Evolutionary conservation across 2,888 invertebrate species (phyloP).

Genomic region (Brachycybe producta): DNA sequence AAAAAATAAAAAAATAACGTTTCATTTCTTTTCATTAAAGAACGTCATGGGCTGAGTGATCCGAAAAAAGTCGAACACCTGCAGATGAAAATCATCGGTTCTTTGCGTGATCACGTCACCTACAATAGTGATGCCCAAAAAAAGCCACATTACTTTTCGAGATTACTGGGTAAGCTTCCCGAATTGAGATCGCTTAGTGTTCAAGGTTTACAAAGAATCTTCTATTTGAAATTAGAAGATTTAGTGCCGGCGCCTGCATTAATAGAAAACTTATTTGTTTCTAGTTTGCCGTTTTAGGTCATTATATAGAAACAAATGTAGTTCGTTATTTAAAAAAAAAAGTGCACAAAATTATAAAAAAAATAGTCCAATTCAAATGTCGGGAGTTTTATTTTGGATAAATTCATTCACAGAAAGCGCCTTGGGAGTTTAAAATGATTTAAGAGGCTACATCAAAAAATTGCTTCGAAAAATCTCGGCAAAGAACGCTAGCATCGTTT

Average conservation of each 20-base stretch:
- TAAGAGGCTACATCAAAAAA: too few species aligned
- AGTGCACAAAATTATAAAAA: too few species aligned
- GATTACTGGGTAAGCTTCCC: slow-evolving; percentile 79
- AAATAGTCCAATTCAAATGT: too few species aligned
- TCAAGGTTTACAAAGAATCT: slow-evolving; percentile 86
- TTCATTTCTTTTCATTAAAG: too few species aligned
- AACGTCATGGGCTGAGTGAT: slow-evolving; percentile 82
- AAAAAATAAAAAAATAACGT: too few species aligned
- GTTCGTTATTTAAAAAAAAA: too few species aligned
- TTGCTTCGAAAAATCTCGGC: too few species aligned
- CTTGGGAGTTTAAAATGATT: too few species aligned
- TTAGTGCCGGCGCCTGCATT: slow-evolving; percentile 80
- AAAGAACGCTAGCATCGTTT: too few species aligned
- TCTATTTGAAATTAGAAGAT: slow-evolving; percentile 83
- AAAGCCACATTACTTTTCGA: slow-evolving; percentile 86
- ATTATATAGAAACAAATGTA: too few species aligned
- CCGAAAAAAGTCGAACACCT: slow-evolving; percentile 84
- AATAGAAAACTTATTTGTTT: slow-evolving; percentile 90
- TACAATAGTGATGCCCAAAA: slow-evolving; percentile 76
- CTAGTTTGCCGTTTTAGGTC: slow-evolving; percentile 85
- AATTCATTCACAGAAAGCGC: too few species aligned
- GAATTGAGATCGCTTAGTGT: slow-evolving; percentile 83
- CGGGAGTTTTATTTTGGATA: too few species aligned
- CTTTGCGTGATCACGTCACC: slow-evolving; percentile 89
- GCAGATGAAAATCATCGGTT: slow-evolving; percentile 92